phyloP scores from a whole-genome alignment of 2,888 invertebrate genomes.

The Melitaea athalia region DNA sequence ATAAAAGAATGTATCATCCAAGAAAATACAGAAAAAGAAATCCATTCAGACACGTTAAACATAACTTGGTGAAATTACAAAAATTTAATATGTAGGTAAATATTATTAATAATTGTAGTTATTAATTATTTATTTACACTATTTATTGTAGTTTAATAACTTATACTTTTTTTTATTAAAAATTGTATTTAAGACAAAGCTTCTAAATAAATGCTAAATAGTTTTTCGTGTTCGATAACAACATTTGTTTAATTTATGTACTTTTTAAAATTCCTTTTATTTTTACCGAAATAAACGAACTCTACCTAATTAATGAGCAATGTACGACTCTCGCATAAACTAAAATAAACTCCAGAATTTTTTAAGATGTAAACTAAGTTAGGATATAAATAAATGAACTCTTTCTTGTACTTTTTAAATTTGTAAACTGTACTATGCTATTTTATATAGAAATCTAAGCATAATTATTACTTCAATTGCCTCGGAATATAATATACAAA shows the following conservation, averaged over 20 bases:
- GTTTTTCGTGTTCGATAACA: no score
- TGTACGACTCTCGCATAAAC: no score
- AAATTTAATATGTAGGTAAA: slow-evolving; percentile 41
- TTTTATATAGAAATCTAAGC: background rate
- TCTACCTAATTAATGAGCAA: no score
- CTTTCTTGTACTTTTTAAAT: no score
- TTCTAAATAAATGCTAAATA: no score
- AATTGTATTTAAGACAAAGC: no score
- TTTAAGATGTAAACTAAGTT: no score
- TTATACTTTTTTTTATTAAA: no score
- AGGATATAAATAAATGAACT: no score
- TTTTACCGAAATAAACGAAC: no score
- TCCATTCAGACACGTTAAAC: slow-evolving; percentile 51
- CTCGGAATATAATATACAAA: background rate
- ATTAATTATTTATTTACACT: slow-evolving; percentile 14
- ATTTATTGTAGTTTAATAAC: slow-evolving; percentile 1
- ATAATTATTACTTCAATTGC: background rate
- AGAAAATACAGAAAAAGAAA: slow-evolving; percentile 55
- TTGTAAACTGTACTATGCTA: background rate
- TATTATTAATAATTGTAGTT: background rate
- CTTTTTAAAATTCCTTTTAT: background rate
- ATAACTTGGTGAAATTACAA: slow-evolving; percentile 59
- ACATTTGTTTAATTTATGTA: no score
- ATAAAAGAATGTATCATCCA: slow-evolving; percentile 46
- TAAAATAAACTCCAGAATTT: no score